These are phyloP conservation scores for Cacatua alba DNA, from an alignment of 2,113 vertebrate species.

Conservation along the genomic window DNA sequence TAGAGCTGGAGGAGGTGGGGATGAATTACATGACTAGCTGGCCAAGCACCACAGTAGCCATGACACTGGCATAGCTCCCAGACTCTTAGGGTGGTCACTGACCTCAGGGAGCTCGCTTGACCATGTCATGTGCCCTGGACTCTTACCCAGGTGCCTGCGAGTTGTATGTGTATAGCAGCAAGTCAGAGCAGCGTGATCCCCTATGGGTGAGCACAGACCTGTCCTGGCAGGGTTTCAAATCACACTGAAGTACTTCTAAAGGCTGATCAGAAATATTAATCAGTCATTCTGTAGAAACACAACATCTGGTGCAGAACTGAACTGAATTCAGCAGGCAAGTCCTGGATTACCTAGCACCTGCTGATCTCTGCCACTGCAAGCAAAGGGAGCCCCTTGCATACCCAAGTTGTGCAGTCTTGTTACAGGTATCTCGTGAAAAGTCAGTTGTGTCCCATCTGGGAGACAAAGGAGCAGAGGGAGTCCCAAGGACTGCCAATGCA, in stretches of 20 bases:
- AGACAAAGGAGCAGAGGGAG: neutral
- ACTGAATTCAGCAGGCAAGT: neutral
- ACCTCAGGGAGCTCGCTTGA: neutral
- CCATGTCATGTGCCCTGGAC: rapidly evolving
- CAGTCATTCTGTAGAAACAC: neutral
- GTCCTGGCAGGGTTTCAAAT: neutral
- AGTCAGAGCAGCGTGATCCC: neutral
- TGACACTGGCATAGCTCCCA: neutral
- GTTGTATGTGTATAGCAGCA: rapidly evolving
- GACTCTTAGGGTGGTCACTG: neutral
- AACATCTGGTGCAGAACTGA: neutral
- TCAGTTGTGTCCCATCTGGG: neutral
- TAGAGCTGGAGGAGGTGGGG: neutral
- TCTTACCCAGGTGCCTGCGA: neutral
- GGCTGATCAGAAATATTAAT: neutral
- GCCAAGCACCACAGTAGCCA: neutral
- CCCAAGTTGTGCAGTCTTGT: neutral
- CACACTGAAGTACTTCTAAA: neutral
- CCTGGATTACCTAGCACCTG: neutral
- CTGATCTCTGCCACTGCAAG: neutral
- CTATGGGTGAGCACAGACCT: neutral
- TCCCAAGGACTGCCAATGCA: neutral
- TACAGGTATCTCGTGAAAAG: neutral
- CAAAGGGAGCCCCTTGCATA: neutral
- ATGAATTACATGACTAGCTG: neutral